Evolutionary conservation across 2,113 vertebrate species (phyloP).

Genomic region (Periophthalmodon schlosseri): DNA sequence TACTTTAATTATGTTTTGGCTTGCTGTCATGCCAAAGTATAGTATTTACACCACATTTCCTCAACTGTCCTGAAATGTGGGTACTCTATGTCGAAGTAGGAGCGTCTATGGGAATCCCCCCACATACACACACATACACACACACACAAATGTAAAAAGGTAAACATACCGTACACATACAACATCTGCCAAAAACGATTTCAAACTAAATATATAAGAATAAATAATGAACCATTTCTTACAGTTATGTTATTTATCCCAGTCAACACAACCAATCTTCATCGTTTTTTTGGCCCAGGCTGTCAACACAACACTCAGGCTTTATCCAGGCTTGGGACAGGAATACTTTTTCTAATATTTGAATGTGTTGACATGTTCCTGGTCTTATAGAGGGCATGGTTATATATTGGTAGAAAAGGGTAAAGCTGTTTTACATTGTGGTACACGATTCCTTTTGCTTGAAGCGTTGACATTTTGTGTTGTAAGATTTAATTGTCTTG

Average conservation of each 20-base stretch:
- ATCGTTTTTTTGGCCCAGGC: not conserved
- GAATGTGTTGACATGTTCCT: conserved; percentile 13
- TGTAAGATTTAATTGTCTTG: conserved; percentile 71
- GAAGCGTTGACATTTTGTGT: conserved; percentile 61
- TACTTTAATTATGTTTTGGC: conserved; percentile 43
- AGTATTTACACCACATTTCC: conserved; percentile 20
- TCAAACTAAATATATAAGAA: not conserved
- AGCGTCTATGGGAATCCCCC: not conserved
- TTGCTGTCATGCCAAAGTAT: conserved; percentile 37
- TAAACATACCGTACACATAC: not conserved
- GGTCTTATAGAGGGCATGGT: conserved; percentile 35
- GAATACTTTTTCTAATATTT: not conserved
- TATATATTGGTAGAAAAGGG: conserved; percentile 68
- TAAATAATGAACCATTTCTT: not conserved
- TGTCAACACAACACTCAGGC: not conserved
- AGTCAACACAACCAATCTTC: not conserved
- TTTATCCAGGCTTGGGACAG: conserved; percentile 23
- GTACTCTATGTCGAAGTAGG: not conserved
- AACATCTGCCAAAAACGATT: not conserved
- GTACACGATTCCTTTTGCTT: conserved; percentile 29
- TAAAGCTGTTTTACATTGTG: conserved; percentile 73
- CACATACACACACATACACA: too few relatives aligned
- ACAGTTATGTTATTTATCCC: not conserved
- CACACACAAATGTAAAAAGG: not conserved
- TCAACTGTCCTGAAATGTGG: conserved; percentile 15